phyloP scores from a whole-genome alignment of 2,113 vertebrate species.

The Mustelus asterias region DNA sequence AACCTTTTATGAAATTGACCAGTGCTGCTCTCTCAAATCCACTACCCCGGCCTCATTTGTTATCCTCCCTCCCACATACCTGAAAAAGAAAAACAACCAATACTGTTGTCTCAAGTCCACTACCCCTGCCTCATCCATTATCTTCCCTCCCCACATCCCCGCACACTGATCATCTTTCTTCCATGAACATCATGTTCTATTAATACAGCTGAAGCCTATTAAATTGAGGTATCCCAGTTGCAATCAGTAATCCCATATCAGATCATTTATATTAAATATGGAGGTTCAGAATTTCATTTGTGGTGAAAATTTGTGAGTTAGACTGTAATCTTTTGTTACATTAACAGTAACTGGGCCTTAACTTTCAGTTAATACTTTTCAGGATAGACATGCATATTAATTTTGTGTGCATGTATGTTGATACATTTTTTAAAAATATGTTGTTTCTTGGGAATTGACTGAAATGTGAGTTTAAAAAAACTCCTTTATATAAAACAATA shows the following conservation, averaged over 20 bases:
- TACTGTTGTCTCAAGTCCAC: not conserved
- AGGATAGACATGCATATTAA: not conserved
- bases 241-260: not conserved
- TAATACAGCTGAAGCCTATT: conserved; percentile 15
- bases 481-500: not conserved
- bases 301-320: not conserved
- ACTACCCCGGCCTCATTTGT: not conserved
- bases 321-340: not conserved
- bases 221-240: not conserved
- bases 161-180: not conserved
- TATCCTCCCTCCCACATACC: not conserved
- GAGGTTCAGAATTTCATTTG: not conserved
- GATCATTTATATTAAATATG: not conserved
- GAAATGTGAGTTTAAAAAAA: not conserved
- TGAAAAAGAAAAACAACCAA: not conserved
- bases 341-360: not conserved
- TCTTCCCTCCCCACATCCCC: not conserved
- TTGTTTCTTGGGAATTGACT: not conserved
- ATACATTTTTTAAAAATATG: not conserved
- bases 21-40: not conserved
- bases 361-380: not conserved
- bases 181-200: not conserved
- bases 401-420: not conserved
- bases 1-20: not conserved
- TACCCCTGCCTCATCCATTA: not conserved